These are phyloP conservation scores for Salarias fasciatus DNA, from an alignment of 2,797 vertebrate species.

Conservation along the genomic window DNA sequence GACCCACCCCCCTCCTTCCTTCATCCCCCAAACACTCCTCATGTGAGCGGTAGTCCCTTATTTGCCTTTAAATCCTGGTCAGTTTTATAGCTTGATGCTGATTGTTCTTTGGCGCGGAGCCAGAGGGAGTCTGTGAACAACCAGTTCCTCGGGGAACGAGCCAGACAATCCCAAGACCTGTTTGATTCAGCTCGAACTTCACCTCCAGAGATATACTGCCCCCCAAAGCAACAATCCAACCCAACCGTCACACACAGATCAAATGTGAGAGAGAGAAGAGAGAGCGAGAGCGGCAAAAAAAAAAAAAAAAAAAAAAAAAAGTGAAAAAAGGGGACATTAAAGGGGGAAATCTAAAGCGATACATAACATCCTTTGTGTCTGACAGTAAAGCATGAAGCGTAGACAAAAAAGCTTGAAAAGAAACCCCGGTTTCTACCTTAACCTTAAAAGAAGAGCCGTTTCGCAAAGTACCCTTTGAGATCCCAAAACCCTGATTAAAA, in stretches of 20 bases:
- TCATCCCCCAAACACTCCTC: constrained; percentile 28
- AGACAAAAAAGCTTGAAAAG: neutral
- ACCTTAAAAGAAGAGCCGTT: constrained; percentile 10
- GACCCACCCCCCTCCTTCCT: neutral
- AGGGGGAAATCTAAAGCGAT: constrained; percentile 3
- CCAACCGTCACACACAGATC: constrained; percentile 43
- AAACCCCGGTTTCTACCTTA: constrained; percentile 14
- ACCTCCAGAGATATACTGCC: constrained; percentile 54
- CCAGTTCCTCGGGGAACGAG: constrained; percentile 39
- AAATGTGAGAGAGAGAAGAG: constrained; percentile 44
- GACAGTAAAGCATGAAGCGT: constrained; percentile 47
- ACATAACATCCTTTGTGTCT: constrained; percentile 66
- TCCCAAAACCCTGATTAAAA: constrained; percentile 31
- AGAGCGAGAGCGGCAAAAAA: constrained; percentile 48
- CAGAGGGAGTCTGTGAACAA: constrained; percentile 49
- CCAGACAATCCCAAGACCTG: constrained; percentile 66
- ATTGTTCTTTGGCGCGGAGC: constrained; percentile 44
- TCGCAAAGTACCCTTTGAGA: constrained; percentile 18
- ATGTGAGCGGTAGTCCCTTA: constrained; percentile 24
- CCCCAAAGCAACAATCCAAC: constrained; percentile 61
- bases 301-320: no score
- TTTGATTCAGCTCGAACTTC: constrained; percentile 69
- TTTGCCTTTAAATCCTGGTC: constrained; percentile 50
- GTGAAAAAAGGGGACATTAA: constrained; percentile 21
- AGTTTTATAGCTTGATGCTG: constrained; percentile 38